phyloP scores from a whole-genome alignment of 2,888 invertebrate genomes.

The Drosophila anomelani region DNA sequence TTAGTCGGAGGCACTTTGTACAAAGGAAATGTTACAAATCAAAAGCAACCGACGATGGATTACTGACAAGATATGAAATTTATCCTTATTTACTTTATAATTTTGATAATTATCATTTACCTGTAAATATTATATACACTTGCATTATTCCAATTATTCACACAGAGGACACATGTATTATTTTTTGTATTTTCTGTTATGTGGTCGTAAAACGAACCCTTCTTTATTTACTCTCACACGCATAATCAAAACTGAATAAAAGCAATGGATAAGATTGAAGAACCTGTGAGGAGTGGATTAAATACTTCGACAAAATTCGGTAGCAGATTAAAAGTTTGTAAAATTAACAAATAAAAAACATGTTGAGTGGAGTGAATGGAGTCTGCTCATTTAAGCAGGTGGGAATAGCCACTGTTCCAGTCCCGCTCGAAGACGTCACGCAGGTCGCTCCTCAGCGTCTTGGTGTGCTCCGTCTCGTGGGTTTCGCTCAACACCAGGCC shows the following conservation, averaged over 20 bases:
- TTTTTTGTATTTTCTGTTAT: slow-evolving; percentile 30
- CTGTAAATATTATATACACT: slow-evolving; percentile 35
- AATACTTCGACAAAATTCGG: slow-evolving; percentile 14
- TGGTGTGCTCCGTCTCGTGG: slow-evolving; percentile 81
- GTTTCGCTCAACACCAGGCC: slow-evolving; percentile 88
- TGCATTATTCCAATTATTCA: slow-evolving; percentile 23
- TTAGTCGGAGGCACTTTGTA: slow-evolving; percentile 8
- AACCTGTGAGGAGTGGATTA: not conserved
- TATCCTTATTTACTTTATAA: not conserved
- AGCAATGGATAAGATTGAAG: slow-evolving; percentile 35
- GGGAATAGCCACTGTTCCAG: slow-evolving; percentile 94
- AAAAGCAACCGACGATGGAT: slow-evolving; percentile 9
- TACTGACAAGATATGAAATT: slow-evolving; percentile 1
- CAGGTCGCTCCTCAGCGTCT: slow-evolving; percentile 90
- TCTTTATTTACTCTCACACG: slow-evolving; percentile 20
- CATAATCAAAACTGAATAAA: slow-evolving; percentile 44
- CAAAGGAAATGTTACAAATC: slow-evolving; percentile 27
- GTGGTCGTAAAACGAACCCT: slow-evolving; percentile 24
- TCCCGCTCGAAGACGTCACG: slow-evolving; percentile 94
- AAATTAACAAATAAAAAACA: slow-evolving; percentile 9
- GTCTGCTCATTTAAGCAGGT: slow-evolving; percentile 18
- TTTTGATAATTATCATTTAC: slow-evolving; percentile 12
- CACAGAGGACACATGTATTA: slow-evolving; percentile 11
- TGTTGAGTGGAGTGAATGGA: no score
- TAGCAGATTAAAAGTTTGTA: slow-evolving; percentile 1